These are phyloP conservation scores for Esox niger DNA, from an alignment of 2,113 vertebrate species.

Conservation along the genomic window DNA sequence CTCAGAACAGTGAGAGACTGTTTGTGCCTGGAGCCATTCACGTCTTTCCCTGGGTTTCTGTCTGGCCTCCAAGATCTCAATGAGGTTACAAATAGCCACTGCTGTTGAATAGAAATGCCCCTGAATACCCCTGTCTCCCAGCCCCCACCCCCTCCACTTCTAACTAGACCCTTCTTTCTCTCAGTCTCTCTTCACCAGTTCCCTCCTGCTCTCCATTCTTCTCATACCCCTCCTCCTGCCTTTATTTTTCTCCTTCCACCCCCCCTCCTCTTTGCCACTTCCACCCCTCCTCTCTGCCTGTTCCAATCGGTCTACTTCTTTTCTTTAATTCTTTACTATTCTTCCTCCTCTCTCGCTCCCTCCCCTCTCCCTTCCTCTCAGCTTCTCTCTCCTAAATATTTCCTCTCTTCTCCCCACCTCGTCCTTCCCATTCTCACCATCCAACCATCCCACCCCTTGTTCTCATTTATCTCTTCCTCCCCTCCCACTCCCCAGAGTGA, in stretches of 20 bases:
- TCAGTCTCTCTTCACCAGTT: background rate
- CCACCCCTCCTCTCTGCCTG: too few relatives aligned
- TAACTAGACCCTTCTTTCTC: background rate
- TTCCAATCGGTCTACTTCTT: too few relatives aligned
- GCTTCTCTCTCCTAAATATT: background rate
- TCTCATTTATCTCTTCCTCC: background rate
- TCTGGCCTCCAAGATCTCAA: background rate
- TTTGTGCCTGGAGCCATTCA: background rate
- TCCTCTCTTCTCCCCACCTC: background rate
- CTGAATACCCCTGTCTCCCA: background rate
- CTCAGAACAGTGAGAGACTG: background rate
- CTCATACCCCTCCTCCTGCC: background rate
- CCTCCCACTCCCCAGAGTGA: background rate
- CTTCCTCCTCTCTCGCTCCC: background rate
- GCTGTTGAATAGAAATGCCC: constrained; percentile 1
- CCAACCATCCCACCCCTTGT: background rate
- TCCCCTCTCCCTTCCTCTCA: background rate
- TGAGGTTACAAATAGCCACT: background rate
- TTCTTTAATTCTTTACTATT: too few relatives aligned
- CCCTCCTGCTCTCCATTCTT: background rate
- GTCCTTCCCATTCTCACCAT: background rate
- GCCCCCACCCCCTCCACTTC: background rate
- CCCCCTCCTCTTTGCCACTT: too few relatives aligned
- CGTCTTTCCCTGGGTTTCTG: background rate
- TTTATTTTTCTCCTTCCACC: too few relatives aligned